These are phyloP conservation scores for Bombus picipes DNA, from an alignment of 1,140 invertebrate genomes.

Conservation along the genomic window DNA sequence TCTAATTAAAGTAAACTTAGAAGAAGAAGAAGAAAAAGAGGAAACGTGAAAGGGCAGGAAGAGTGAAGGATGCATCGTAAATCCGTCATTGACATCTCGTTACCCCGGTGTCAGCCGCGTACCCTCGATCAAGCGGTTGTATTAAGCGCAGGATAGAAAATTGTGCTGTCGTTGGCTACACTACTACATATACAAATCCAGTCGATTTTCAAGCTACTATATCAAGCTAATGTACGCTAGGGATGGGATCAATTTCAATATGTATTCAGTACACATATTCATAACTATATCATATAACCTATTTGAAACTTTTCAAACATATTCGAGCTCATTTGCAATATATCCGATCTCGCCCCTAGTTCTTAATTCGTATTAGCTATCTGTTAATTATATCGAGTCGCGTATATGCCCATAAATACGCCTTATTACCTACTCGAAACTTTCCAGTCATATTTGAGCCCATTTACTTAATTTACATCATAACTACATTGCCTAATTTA, in stretches of 20 bases:
- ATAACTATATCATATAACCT: too few species aligned
- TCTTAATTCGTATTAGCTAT: too few species aligned
- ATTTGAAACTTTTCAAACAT: too few species aligned
- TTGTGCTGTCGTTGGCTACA: slow-evolving; percentile 62
- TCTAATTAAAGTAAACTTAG: neutral
- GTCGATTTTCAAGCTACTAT: slow-evolving; percentile 72
- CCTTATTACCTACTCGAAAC: too few species aligned
- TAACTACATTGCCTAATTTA: too few species aligned
- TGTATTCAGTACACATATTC: neutral
- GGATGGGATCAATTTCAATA: neutral
- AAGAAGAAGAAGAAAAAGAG: neutral
- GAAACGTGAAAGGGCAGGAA: slow-evolving; percentile 48
- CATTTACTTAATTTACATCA: too few species aligned
- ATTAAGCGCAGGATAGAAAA: slow-evolving; percentile 63
- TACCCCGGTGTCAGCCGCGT: slow-evolving; percentile 55
- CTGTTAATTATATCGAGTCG: too few species aligned
- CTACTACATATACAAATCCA: slow-evolving; percentile 64
- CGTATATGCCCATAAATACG: too few species aligned
- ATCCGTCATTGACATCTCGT: slow-evolving; percentile 75
- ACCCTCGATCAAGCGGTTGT: neutral
- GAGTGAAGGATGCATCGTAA: slow-evolving; percentile 68
- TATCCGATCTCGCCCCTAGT: too few species aligned
- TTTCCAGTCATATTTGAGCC: too few species aligned
- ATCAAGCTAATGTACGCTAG: slow-evolving; percentile 16
- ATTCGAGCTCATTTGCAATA: too few species aligned